Base-by-base conservation (phyloP, 1,140 invertebrate species). In the Drosophila ohnishii region DNA sequence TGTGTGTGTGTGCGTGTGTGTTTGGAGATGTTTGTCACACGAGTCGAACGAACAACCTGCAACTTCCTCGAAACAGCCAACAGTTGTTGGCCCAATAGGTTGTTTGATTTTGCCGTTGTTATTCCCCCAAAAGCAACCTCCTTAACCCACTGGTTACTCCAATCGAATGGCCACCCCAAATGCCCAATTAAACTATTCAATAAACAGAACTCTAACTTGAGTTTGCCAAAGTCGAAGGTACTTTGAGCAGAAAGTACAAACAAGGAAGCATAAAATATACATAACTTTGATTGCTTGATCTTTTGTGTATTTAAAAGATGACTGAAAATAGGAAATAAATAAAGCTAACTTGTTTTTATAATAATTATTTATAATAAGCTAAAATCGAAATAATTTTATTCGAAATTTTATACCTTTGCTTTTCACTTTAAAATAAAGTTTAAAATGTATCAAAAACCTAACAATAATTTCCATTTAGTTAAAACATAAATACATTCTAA, bases 21-120 rank as follows among this genome's bases (percentile, higher is more conserved):
- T 16, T 40, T 30, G 69, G 42, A 58, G 66, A 71, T 69, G 53
- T 65, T 60, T 65, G 39, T 60, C 59, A 28, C 19, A 30, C 10
- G n/a, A 63, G 19, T 32, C 19, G 25, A n/a, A 39, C 32, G 58
- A 45, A 60, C 42, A 65, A 65, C 58, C 61, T 51, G 65, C 61
- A 65, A 69, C 65, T 66, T 69, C 47, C 65, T 66, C 30, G 39
- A 14, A 61, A 9, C 37, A 42, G 51, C 34, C n/a, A 50, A 30
- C 47, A 58, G 35, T 57, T 40, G 53, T 14, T 45, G 57, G 37
- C n/a, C 58, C 30, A 37, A 47, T 35, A n/a, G 58, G 16, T 37
- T 65, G 45, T 53, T 50, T 40, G 45, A 53, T 35, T 63, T 34
- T 35, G 32, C 30, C 35, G 6, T 30, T 65, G 35, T 65, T 65